phyloP scores from a whole-genome alignment of 2,113 vertebrate genomes.

The Marcusenius ussheri region DNA sequence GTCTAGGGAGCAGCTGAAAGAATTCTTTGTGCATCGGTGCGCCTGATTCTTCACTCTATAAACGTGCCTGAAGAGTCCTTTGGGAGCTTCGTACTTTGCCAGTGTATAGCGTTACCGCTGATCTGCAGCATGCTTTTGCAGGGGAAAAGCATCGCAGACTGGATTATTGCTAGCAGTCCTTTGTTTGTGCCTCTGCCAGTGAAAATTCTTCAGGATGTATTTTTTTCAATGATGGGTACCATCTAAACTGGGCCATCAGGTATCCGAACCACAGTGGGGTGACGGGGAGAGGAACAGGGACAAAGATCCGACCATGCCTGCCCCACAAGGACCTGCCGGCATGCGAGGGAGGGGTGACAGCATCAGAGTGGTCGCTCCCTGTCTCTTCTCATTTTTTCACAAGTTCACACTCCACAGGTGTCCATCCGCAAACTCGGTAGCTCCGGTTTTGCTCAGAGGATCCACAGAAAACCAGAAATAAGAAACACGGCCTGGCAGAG shows the following conservation, averaged over 20 bases:
- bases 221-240: background rate
- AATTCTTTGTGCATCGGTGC: slow-evolving; percentile 17
- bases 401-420: background rate
- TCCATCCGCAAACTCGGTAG: background rate
- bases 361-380: background rate
- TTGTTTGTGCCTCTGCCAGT: background rate
- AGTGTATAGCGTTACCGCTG: slow-evolving; percentile 22
- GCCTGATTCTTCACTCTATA: slow-evolving; percentile 1
- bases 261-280: background rate
- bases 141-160: background rate
- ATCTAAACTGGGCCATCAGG: background rate
- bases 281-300: background rate
- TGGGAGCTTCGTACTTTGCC: slow-evolving; percentile 7
- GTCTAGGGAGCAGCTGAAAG: slow-evolving; percentile 15
- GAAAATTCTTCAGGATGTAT: slow-evolving; percentile 2
- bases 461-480: background rate
- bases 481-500: too few relatives aligned
- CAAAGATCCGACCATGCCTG: background rate
- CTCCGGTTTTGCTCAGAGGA: background rate
- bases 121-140: slow-evolving; percentile 18
- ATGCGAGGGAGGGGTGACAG: background rate
- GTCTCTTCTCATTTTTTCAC: background rate
- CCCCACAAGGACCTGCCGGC: background rate
- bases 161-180: slow-evolving; percentile 4
- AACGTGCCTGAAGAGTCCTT: slow-evolving; percentile 10